Conservation (phyloP, 2,113 vertebrate genomes). For the Thalassarche chlororhynchos region DNA sequence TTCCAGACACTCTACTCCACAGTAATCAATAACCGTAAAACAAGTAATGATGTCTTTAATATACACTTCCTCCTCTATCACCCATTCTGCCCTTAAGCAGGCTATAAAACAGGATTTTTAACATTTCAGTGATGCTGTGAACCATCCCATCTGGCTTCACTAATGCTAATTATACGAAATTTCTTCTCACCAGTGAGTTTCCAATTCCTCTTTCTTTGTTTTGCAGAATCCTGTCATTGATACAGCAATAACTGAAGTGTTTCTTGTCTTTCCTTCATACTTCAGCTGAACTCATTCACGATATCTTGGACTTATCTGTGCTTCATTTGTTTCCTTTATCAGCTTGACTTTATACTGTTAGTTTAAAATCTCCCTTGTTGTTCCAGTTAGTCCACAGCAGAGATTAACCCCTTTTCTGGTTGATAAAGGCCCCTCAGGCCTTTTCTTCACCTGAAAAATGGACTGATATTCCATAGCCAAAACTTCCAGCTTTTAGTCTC, state of each 20-base stretch:
- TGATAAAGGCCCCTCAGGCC: neutral
- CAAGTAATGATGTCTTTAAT: neutral
- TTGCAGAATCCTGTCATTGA: neutral
- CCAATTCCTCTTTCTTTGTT: neutral
- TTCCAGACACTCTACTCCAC: neutral
- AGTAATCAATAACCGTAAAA: neutral
- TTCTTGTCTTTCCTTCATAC: neutral
- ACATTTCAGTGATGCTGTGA: neutral
- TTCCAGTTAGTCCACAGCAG: neutral
- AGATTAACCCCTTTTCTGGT: neutral
- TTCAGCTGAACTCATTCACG: neutral
- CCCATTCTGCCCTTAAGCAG: conserved; percentile 11
- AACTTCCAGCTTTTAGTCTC: neutral
- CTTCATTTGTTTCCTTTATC: neutral
- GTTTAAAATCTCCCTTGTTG: neutral
- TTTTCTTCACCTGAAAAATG: neutral
- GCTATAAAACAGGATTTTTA: neutral
- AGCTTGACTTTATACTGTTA: neutral
- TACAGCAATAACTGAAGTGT: neutral
- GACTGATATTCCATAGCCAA: neutral
- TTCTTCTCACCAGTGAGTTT: neutral
- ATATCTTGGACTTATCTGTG: neutral
- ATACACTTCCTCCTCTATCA: neutral
- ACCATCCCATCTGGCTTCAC: neutral
- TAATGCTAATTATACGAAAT: neutral